phyloP scores from a whole-genome alignment of 2,888 invertebrate species.

The Colostygia pectinataria region DNA sequence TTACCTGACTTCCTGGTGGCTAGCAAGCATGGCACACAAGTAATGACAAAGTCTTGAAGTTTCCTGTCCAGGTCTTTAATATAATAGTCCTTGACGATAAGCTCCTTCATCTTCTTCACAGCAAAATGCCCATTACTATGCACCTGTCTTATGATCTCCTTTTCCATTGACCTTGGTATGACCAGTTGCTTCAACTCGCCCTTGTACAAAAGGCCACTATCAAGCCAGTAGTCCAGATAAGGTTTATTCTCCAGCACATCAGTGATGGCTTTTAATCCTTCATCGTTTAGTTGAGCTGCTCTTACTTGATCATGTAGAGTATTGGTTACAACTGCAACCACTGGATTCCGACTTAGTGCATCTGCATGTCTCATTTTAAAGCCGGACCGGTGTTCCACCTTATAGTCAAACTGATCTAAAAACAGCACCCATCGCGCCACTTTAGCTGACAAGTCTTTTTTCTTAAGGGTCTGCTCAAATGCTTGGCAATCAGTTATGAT shows the following conservation, averaged over 20 bases:
- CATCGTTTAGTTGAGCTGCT: constrained; percentile 31
- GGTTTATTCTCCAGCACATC: constrained; percentile 23
- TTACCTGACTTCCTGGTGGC: constrained; percentile 40
- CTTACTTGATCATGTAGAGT: constrained; percentile 21
- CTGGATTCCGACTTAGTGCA: constrained; percentile 28
- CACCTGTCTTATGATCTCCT: constrained; percentile 26
- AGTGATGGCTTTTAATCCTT: constrained; percentile 28
- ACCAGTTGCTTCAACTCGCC: constrained; percentile 24
- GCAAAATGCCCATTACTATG: constrained; percentile 35
- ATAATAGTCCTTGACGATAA: not conserved
- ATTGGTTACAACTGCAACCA: not conserved
- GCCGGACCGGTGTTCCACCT: constrained; percentile 26
- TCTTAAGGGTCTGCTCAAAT: constrained; percentile 19
- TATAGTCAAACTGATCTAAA: constrained; percentile 28
- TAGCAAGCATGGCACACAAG: constrained; percentile 34
- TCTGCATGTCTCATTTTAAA: constrained; percentile 30
- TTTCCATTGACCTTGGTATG: constrained; percentile 39
- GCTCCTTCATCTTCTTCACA: too few relatives aligned
- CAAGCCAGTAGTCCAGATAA: constrained; percentile 25
- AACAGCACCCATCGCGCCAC: constrained; percentile 30
- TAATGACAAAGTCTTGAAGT: constrained; percentile 21
- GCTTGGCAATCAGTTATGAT: constrained; percentile 18
- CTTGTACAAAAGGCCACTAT: constrained; percentile 36
- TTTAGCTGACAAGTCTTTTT: constrained; percentile 20
- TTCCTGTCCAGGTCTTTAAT: constrained; percentile 21